Base-by-base conservation (phyloP, 2,797 vertebrate species). In the Acanthurus leucopareius region DNA sequence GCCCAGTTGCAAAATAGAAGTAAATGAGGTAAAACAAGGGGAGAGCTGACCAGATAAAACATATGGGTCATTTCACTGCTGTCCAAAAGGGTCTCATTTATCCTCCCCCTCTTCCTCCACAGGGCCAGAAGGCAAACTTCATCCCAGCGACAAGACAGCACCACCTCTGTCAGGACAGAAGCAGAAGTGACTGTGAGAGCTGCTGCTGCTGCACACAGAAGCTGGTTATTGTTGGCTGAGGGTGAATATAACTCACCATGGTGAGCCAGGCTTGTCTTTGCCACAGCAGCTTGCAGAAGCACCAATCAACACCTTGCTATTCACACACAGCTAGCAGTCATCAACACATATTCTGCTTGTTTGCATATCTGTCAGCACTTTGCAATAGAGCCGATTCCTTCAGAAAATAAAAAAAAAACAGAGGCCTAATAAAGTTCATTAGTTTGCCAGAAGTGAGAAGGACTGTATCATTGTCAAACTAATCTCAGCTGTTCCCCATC, bases 241-340 rank as follows among this genome's bases (percentile, higher is more conserved):
- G 83, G 80, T 84, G 80, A 51, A 25, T 74, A 22, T 73, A 84
- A 87, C 81, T 92, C 82, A 82, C 32, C 66, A 8, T 9, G 40
- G 72, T 66, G 80, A 81, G 79, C 82, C 79, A 44, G 75, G 58
- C 83, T 83, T 56, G 83, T 79, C 81, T 80, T 64, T 73, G 89
- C 76, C 75, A 51, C 77, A 83, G 87, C 86, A 84, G 84, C 85
- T 86, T 63, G 83, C 80, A 86, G 66, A 80, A 61, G 83, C 81
- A 79, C 90, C 69, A 93, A 94, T 93, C 94, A 94, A 93, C 93
- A 92, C 93, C 92, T 93, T 81, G 82, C 90, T 85, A 86, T 92
- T 91, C 89, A 74, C 86, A 87, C 90, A 75, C 83, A 82, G 82
- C 84, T 89, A 71, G 73, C 82, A 84, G 81, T 88, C 91, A 93